Evolutionary conservation across 1,140 invertebrate genomes (phyloP).

Genomic region (Chymomyza costata): DNA sequence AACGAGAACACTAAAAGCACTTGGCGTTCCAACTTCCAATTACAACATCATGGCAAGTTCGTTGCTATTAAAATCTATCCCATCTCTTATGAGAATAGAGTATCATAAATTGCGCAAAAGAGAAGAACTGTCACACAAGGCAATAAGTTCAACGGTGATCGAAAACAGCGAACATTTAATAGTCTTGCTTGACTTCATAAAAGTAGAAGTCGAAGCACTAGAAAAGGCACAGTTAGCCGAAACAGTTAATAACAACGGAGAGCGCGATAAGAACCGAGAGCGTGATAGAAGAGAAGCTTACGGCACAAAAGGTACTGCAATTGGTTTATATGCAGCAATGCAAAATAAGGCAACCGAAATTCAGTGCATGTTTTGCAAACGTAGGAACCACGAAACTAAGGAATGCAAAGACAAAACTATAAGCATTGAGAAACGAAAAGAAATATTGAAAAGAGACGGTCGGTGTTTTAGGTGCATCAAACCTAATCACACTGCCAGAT

Average conservation of each 20-base stretch:
- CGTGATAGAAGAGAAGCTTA: too few species aligned
- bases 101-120: conserved; percentile 1
- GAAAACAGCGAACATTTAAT: background rate
- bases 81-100: background rate
- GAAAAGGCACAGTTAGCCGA: conserved; percentile 4
- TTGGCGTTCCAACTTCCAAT: background rate
- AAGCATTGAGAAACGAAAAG: too few species aligned
- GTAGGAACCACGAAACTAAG: background rate
- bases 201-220: conserved; percentile 4
- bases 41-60: background rate
- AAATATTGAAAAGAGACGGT: too few species aligned
- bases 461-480: background rate
- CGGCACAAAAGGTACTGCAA: background rate
- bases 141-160: too few species aligned
- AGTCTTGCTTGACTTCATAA: background rate
- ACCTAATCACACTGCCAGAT: background rate
- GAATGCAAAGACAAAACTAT: conserved; percentile 1
- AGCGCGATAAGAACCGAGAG: background rate
- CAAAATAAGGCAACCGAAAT: background rate
- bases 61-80: background rate
- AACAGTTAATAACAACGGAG: background rate
- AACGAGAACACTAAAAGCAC: too few species aligned
- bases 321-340: background rate
- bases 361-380: conserved; percentile 1
- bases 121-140: background rate